Evolutionary conservation across 2,797 vertebrate genomes (phyloP), one percentile per base, ranked within the genome.

Genomic region (Apodemus agrarius): DNA sequence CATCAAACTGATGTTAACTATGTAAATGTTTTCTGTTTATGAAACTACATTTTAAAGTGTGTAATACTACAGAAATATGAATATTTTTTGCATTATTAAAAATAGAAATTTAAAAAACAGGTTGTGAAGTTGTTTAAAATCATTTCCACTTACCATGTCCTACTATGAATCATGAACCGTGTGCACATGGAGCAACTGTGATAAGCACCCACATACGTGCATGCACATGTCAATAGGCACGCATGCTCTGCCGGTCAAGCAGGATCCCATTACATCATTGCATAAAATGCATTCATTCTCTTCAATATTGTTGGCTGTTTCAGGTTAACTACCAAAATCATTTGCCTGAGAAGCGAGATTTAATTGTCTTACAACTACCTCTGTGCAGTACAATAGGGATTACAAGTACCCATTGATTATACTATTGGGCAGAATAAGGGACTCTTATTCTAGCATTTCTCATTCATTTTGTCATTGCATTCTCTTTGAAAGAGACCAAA

Each of bases 401-500:
- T 99, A 99, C 99, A 99, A 99, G 99, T 98, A 98, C 99, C 99
- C 99, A 99, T 98, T 99, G 98, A 99, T 99, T 99, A 99, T 99
- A 99, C 98, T 98, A 98, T 99, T 99, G 99, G 98, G 96, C 98
- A 98, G 98, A 98, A 99, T 98, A 98, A 99, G 98, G 96, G 98
- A 98, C 99, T 99, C 98, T 99, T 99, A 98, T 99, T 98, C 99
- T 98, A 98, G 98, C 99, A 98, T 99, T 99, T 99, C 99, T 99
- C 99, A 99, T 99, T 99, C 99, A 99, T 99, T 99, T 99, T 99
- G 99, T 98, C 99, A 98, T 98, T 99, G 97, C 98, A 98, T 99
- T 99, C 99, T 99, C 98, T 99, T 99, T 99, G 99, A 99, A 99
- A 99, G 99, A 99, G 99, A 99, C 99, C 99, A 99, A 99, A 99